Percentiles rank a stretch among this genome's conserved stretches.
Evolutionary conservation across 2,888 invertebrate genomes (phyloP).

Genomic region (Chouioia cunea): DNA sequence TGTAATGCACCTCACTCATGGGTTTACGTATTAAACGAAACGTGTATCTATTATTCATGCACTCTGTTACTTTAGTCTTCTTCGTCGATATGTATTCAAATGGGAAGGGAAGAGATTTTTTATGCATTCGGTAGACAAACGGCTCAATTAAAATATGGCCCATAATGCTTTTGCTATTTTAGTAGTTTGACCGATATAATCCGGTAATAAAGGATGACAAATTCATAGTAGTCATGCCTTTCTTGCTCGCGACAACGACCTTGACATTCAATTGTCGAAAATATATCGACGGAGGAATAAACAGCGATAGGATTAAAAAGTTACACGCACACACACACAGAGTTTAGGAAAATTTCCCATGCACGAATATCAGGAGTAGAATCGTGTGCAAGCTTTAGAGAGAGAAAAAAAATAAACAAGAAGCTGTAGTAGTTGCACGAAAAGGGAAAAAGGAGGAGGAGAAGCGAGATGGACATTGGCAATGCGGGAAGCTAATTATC

Average conservation of each 20-base stretch:
- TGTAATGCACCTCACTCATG: slow-evolving; percentile 3
- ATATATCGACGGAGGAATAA: too few species aligned
- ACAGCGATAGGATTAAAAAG: too few species aligned
- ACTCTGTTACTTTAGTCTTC: not conserved
- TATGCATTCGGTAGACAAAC: too few species aligned
- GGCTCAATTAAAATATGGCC: too few species aligned
- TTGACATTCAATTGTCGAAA: too few species aligned
- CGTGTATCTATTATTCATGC: slow-evolving; percentile 1
- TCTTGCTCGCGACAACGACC: too few species aligned
- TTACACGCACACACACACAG: too few species aligned
- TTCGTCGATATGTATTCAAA: slow-evolving; percentile 24
- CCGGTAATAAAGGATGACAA: not conserved
- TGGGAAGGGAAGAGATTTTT: too few species aligned
- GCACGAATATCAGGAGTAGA: not conserved
- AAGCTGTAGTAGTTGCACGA: not conserved
- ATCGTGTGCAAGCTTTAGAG: not conserved
- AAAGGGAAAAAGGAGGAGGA: slow-evolving; percentile 14
- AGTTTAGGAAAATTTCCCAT: too few species aligned
- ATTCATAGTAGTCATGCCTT: too few species aligned
- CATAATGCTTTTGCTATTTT: too few species aligned
- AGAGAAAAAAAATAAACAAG: not conserved
- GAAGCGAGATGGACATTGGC: slow-evolving; percentile 37
- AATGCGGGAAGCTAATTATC: slow-evolving; percentile 58
- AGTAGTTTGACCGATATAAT: too few species aligned
- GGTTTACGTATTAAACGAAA: slow-evolving; percentile 28